Evolutionary conservation across 2,888 invertebrate species (phyloP).

Genomic region (Minunthozetes semirufus): DNA sequence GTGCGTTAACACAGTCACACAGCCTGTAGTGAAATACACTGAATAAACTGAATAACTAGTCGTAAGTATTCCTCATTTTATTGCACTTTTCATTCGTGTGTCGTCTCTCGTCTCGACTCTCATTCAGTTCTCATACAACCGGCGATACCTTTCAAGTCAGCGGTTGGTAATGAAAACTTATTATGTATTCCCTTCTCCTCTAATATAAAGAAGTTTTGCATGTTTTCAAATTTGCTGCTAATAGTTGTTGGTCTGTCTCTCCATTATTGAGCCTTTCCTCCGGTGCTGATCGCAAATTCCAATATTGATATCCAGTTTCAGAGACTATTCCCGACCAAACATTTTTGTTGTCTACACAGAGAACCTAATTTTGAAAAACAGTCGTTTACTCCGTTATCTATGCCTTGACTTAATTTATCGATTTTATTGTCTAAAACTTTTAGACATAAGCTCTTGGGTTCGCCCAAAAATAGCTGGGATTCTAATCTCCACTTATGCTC

Average conservation of each 20-base stretch:
- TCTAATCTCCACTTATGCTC: too few species aligned
- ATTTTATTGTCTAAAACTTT: too few species aligned
- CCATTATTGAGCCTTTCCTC: background rate
- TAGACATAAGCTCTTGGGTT: too few species aligned
- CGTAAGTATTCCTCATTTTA: slow-evolving; percentile 6
- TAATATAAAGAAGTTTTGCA: slow-evolving; percentile 15
- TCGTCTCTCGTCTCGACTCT: background rate
- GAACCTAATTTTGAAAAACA: too few species aligned
- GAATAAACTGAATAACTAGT: slow-evolving; percentile 11
- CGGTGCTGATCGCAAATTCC: background rate
- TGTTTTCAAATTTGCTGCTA: slow-evolving; percentile 21
- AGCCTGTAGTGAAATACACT: too few species aligned
- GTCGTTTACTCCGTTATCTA: too few species aligned
- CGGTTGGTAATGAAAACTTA: slow-evolving; percentile 26
- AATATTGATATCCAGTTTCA: background rate
- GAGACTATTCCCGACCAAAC: background rate
- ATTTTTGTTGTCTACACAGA: too few species aligned
- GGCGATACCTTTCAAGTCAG: background rate
- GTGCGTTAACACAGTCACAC: background rate
- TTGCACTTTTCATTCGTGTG: background rate
- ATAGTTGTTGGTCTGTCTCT: background rate
- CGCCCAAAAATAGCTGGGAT: too few species aligned
- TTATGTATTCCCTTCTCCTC: slow-evolving; percentile 28
- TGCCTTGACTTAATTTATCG: too few species aligned
- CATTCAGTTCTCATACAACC: background rate